phyloP scores from a whole-genome alignment of 2,797 vertebrate genomes.

The Urophycis tenuis region DNA sequence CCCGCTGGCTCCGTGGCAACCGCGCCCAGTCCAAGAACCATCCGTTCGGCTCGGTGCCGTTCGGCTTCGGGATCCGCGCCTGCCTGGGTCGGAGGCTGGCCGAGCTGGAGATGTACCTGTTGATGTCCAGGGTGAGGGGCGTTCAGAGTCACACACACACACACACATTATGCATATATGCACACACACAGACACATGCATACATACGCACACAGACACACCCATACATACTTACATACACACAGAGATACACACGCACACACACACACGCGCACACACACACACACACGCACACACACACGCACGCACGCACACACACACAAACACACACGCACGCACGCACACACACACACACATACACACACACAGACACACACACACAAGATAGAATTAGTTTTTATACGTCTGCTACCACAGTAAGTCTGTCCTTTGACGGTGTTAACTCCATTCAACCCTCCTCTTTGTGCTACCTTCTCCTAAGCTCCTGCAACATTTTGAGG shows the following conservation, averaged over 20 bases:
- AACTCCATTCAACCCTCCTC: background rate
- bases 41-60: slow-evolving; percentile 74
- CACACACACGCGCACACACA: too few relatives aligned
- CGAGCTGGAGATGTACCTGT: slow-evolving; percentile 76
- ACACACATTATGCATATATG: too few relatives aligned
- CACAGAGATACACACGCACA: too few relatives aligned
- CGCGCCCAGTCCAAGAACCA: slow-evolving; percentile 57
- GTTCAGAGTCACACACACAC: background rate
- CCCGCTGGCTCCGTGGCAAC: slow-evolving; percentile 66
- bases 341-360: background rate
- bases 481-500: slow-evolving; percentile 67
- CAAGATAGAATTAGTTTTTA: background rate
- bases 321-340: too few relatives aligned
- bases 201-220: too few relatives aligned
- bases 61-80: slow-evolving; percentile 72
- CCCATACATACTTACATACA: too few relatives aligned
- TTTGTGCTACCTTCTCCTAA: slow-evolving; percentile 29
- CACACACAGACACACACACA: too few relatives aligned
- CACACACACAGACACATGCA: too few relatives aligned
- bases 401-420: background rate
- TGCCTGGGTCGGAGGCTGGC: slow-evolving; percentile 75
- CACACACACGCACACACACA: too few relatives aligned
- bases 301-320: too few relatives aligned
- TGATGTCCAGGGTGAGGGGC: slow-evolving; percentile 65
- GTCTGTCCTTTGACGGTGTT: background rate